Evolutionary conservation across 2,888 invertebrate genomes (phyloP), one percentile per base, ranked within the genome.

Genomic region (Mystacides longicornis): DNA sequence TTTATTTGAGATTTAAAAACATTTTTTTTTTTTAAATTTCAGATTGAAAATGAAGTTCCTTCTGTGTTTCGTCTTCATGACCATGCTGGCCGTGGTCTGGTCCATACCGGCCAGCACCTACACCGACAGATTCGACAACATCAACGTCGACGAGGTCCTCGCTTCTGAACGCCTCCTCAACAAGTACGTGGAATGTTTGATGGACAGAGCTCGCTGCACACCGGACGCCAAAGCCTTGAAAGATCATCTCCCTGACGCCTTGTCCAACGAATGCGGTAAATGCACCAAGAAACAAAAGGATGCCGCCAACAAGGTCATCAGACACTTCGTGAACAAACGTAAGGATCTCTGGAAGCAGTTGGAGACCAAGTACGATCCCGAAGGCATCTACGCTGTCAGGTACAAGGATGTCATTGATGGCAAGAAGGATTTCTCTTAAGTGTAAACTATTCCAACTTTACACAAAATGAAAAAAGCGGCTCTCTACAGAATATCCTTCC

Each of bases 61-160:
- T 18, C 56, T 77, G 27, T 60, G 77, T 55, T 64, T 75, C 42
- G 65, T 69, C 11, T 60, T 80, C 37, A 61, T 71, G 33, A 70
- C 70, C 53, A 56, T 71, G 47, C 66, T 73, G n/a, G 72, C 69
- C 47, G 66, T 72, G n/a, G 71, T 69, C 47, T 69, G 68, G 60
- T 71, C 68, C 4, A 71, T 70, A 19, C 73, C 76, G 1, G 74
- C 70, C 0, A 66, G 69, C 2, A 22, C 22, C 18, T 86, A 86
- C 69, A 83, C 83, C 1, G 81, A 82, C 61, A 85, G 82, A 67
- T 87, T 82, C 71, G 86, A 86, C 68, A 79, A 83, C 66, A 74
- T 87, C 61, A 81, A 87, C 64, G 67, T 87, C 23, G 83, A 86
- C 21, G 78, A 82, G 64, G 81, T 87, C 60, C 71, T 87, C 1